Conservation (phyloP, 1,140 invertebrate genomes). For the Schmidtea mediterranea region DNA sequence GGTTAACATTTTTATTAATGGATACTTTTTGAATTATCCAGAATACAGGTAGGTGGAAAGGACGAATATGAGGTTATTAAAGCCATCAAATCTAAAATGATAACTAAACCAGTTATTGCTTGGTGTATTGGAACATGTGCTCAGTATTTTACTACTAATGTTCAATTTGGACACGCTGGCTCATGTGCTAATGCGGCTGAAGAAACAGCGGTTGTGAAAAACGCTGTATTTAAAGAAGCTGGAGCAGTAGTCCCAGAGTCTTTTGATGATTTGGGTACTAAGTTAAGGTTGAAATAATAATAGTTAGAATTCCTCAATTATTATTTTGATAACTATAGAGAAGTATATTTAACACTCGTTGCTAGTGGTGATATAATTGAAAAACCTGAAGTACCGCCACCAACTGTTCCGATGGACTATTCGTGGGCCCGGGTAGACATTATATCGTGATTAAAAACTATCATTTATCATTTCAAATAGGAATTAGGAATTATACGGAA, state of each 20-base stretch:
- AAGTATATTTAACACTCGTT: constrained; percentile 42
- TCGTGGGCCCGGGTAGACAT: constrained; percentile 61
- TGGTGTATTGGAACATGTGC: constrained; percentile 87
- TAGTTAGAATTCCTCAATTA: constrained; percentile 1
- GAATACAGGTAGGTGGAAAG: constrained; percentile 48
- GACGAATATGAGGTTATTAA: constrained; percentile 89
- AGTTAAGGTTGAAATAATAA: constrained; percentile 33
- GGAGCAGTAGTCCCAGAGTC: constrained; percentile 67
- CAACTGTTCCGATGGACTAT: constrained; percentile 97
- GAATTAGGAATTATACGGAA: constrained; percentile 90
- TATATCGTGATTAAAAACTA: constrained; percentile 1
- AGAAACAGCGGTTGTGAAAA: constrained; percentile 83
- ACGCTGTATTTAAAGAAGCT: constrained; percentile 46
- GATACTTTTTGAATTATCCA: constrained; percentile 8
- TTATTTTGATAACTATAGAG: constrained; percentile 2
- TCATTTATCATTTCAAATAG: constrained; percentile 23
- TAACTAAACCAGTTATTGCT: constrained; percentile 78
- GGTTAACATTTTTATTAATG: constrained; percentile 21
- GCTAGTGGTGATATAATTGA: constrained; percentile 55
- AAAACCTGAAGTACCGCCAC: constrained; percentile 66
- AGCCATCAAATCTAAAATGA: constrained; percentile 46
- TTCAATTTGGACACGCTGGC: constrained; percentile 97
- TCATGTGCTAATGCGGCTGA: constrained; percentile 73
- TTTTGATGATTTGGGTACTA: constrained; percentile 63
- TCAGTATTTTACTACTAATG: constrained; percentile 25